Conservation (phyloP, 2,797 vertebrate species). For the Gallinago solitaria region DNA sequence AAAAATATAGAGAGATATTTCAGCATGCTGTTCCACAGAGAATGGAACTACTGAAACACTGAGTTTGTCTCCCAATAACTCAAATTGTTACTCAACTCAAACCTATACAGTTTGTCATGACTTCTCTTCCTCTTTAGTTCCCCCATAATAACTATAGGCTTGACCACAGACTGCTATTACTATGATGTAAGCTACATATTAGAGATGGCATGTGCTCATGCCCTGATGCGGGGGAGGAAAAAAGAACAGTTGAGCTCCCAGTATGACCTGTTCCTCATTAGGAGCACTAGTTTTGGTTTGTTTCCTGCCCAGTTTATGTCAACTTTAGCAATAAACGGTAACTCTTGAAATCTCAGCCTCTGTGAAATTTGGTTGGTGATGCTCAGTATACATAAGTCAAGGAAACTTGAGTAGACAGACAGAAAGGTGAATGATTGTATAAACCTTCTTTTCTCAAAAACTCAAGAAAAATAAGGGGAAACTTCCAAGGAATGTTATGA, state of each 20-base stretch:
- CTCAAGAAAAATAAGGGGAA: not conserved
- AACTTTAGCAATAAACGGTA: not conserved
- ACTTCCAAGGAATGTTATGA: not conserved
- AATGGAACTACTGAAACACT: not conserved
- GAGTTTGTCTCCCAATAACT: not conserved
- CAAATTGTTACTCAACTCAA: no score
- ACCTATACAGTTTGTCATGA: not conserved
- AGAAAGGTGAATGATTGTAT: not conserved
- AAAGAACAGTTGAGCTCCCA: not conserved
- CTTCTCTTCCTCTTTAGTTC: not conserved
- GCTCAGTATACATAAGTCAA: not conserved
- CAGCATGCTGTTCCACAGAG: not conserved
- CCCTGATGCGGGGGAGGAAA: not conserved
- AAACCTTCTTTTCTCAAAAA: not conserved
- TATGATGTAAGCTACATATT: not conserved
- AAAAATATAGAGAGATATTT: not conserved
- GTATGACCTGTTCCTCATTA: not conserved
- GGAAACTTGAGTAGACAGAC: not conserved
- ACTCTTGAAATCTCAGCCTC: not conserved
- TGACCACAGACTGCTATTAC: not conserved
- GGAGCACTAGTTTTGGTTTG: not conserved
- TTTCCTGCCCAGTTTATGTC: not conserved
- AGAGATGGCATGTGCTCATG: not conserved
- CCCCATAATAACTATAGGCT: not conserved
- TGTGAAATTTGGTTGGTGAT: not conserved